These are phyloP conservation scores for Pandion haliaetus DNA, from an alignment of 2,113 vertebrate genomes.

Conservation along the genomic window DNA sequence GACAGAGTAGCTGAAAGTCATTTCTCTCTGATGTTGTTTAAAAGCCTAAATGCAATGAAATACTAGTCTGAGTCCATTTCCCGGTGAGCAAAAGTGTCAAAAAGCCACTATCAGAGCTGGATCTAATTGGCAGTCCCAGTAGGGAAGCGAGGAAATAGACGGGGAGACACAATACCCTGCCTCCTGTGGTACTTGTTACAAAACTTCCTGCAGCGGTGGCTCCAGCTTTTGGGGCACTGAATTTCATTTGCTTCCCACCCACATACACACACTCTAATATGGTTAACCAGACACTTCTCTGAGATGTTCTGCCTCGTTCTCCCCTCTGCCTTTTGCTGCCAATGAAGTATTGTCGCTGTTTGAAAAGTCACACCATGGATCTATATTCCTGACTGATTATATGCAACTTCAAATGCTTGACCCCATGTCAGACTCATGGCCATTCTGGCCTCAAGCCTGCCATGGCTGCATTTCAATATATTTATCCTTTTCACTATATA, in stretches of 20 bases:
- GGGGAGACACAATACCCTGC: not conserved
- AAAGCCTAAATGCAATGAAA: constrained; percentile 50
- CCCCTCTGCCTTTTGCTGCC: not conserved
- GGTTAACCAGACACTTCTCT: not conserved
- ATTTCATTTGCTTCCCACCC: not conserved
- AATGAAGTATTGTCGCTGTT: accelerated
- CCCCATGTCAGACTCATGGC: not conserved
- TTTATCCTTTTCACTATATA: not conserved
- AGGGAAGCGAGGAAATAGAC: not conserved
- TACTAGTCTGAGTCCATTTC: constrained; percentile 27
- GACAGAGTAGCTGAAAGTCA: constrained; percentile 10
- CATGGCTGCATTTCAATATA: not conserved
- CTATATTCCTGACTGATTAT: not conserved
- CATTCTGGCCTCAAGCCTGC: not conserved
- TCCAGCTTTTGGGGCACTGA: not conserved
- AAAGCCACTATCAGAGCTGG: constrained; percentile 36
- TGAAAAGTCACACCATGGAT: not conserved
- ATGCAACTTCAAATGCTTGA: not conserved
- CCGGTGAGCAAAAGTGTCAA: constrained; percentile 36
- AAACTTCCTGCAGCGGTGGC: constrained; percentile 19
- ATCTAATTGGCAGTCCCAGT: constrained; percentile 42
- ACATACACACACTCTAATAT: not conserved
- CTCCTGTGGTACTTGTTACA: constrained; percentile 1
- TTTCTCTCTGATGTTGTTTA: constrained; percentile 42
- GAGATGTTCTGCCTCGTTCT: not conserved